Evolutionary conservation across 2,113 vertebrate genomes (phyloP).

Genomic region (Eptesicus fuscus): DNA sequence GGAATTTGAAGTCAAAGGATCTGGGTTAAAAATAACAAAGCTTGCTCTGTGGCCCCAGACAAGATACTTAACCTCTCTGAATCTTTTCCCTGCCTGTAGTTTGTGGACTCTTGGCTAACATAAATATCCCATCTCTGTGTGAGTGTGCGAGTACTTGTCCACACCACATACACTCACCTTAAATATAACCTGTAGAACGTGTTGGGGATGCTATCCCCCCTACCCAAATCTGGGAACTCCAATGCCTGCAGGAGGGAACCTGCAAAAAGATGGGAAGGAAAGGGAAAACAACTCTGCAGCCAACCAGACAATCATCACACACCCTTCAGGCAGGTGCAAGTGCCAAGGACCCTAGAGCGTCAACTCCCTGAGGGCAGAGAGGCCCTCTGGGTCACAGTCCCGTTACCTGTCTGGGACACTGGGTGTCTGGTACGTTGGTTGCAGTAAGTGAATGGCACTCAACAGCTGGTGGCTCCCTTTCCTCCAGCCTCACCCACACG

Average conservation of each 20-base stretch:
- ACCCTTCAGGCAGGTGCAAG: neutral
- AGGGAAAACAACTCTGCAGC: neutral
- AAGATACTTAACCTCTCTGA: neutral
- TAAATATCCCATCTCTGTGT: neutral
- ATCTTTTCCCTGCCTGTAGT: neutral
- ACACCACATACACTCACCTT: neutral
- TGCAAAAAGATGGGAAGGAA: neutral
- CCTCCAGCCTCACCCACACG: neutral
- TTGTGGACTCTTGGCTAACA: neutral
- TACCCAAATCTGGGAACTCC: neutral
- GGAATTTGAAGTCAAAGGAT: neutral
- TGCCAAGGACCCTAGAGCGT: neutral
- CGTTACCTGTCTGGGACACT: neutral
- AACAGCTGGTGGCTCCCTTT: neutral
- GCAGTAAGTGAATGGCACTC: neutral
- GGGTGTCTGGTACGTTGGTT: neutral
- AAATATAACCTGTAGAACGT: neutral
- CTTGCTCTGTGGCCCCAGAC: neutral
- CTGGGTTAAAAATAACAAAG: neutral
- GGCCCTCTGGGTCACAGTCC: neutral
- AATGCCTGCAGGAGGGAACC: neutral
- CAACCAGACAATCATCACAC: neutral
- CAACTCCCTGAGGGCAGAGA: neutral
- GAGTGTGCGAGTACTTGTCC: neutral
- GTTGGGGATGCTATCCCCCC: neutral